Evolutionary conservation across 1,140 invertebrate genomes (phyloP).

Genomic region (Ephestia elutella): DNA sequence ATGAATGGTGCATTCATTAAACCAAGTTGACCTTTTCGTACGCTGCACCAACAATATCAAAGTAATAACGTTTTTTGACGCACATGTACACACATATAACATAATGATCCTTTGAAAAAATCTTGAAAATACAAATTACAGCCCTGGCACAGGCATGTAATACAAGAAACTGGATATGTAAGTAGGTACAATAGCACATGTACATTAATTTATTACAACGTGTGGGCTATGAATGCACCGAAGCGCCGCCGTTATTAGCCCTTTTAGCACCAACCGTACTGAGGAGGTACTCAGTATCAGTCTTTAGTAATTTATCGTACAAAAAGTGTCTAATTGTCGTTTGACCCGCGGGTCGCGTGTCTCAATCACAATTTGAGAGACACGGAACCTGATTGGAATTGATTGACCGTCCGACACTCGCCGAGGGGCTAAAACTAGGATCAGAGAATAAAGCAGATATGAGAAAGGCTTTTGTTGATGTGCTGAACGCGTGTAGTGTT

Average conservation of each 20-base stretch:
- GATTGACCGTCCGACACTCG: constrained; percentile 19
- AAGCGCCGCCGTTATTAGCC: too few relatives aligned
- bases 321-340: constrained; percentile 25
- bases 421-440: constrained; percentile 1
- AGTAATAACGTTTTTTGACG: constrained; percentile 17
- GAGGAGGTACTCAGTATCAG: neutral
- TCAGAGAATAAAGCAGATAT: neutral
- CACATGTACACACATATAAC: neutral
- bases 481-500: neutral
- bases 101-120: too few relatives aligned
- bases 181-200: too few relatives aligned
- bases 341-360: constrained; percentile 27
- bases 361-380: constrained; percentile 30
- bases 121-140: too few relatives aligned
- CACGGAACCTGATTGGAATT: constrained; percentile 31
- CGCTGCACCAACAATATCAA: neutral
- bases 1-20: neutral
- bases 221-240: too few relatives aligned
- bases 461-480: neutral
- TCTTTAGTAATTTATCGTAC: constrained; percentile 11
- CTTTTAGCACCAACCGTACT: too few relatives aligned
- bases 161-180: too few relatives aligned
- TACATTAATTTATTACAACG: too few relatives aligned
- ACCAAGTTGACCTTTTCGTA: neutral
- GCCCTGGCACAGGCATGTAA: too few relatives aligned